Base-by-base conservation (phyloP, 1,140 invertebrate species). In the Armadillidium nasatum region DNA sequence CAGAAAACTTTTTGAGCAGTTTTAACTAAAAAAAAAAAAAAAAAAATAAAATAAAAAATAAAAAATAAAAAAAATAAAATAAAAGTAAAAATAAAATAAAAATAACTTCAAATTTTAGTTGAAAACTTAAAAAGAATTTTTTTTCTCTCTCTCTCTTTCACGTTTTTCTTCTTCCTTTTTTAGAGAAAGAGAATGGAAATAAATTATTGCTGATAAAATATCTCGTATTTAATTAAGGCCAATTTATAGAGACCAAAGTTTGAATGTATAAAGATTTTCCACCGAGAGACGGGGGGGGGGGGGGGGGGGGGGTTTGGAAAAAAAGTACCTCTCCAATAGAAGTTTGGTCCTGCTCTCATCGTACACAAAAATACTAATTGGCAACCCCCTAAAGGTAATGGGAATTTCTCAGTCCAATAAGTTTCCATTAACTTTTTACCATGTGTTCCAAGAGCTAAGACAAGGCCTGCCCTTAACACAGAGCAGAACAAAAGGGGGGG, bases 381-480 rank as follows among this genome's bases (percentile, higher is more conserved):
- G 77, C 73, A 71, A 73, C 77, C 75, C 75, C 77, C 77, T 74
- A 76, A 78, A 78, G 77, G 77, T 78, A 78, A 78, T 78, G 77
- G 77, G 77, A 78, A 78, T 78, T 78, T 78, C 77, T 78, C 77
- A 78, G 77, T 78, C 77, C 73, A 78, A 78, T 78, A 78, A 78
- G 77, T 78, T 78, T 78, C 77, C 77, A 78, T 78, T 78, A 78
- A 78, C 74, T 78, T 78, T 78, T 78, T 78, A 76, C 77, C 77
- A 76, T 74, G 77, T 75, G 75, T 78, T 78, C 77, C 73, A 71
- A 78, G 73, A 74, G 77, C 75, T 71, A 74, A 78, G 75, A 74
- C 75, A 74, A 75, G 77, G 74, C 77, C 66, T 70, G 74, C 54
- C 68, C 72, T 75, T 72, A 74, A 45, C 60, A 44, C 66, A 68